A percentile compares a stretch with the other conserved stretches of the same genome.
Conservation (phyloP, 2,797 vertebrate genomes). For the Serranus cabrilla region DNA sequence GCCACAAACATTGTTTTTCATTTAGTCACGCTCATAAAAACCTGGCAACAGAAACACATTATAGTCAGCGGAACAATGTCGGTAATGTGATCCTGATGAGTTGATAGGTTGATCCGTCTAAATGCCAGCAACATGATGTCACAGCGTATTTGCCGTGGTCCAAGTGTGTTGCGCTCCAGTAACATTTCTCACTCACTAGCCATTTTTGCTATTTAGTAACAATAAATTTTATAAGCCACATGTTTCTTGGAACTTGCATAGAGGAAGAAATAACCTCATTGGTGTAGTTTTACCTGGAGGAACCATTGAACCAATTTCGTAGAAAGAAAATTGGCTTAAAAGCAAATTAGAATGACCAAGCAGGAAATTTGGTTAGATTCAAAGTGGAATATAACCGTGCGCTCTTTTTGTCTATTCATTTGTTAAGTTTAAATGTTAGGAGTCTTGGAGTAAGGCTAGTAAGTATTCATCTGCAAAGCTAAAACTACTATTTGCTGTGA, state of each 20-base stretch:
- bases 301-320: background rate
- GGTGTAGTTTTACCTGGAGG: slow-evolving; percentile 3
- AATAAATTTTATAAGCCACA: slow-evolving; percentile 15
- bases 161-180: background rate
- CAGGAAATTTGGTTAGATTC: background rate
- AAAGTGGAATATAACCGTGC: background rate
- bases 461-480: background rate
- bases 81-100: slow-evolving; percentile 19
- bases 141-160: background rate
- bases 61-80: background rate
- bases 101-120: background rate
- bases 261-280: background rate
- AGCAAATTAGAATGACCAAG: background rate
- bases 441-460: background rate
- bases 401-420: background rate
- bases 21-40: background rate
- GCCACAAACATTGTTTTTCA: slow-evolving; percentile 13
- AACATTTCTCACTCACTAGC: slow-evolving; percentile 10
- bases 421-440: background rate
- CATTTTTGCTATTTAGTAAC: background rate
- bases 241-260: slow-evolving; percentile 17
- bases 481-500: background rate
- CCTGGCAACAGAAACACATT: slow-evolving; percentile 8
- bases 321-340: background rate
- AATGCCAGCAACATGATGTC: background rate